phyloP scores from a whole-genome alignment of 2,888 invertebrate genomes.

The Polyommatus icarus region DNA sequence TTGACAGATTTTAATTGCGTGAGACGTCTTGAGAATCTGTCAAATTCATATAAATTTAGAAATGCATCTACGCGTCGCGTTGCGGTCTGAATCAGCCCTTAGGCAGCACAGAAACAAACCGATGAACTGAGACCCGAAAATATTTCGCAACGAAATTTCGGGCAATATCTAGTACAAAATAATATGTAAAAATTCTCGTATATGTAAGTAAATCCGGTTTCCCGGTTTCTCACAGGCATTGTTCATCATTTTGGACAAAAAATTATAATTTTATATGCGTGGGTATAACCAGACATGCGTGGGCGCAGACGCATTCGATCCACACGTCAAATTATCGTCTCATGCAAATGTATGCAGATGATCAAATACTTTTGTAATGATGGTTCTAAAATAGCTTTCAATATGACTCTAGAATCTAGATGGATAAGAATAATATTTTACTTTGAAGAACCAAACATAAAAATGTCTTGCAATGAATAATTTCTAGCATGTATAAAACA shows the following conservation, averaged over 20 bases:
- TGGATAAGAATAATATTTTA: background rate
- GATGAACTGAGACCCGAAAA: too few species aligned
- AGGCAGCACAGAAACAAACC: too few species aligned
- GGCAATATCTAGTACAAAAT: background rate
- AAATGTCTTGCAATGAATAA: background rate
- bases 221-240: background rate
- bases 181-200: background rate
- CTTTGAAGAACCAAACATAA: background rate
- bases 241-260: background rate
- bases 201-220: background rate
- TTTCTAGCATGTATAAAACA: background rate
- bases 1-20: too few species aligned
- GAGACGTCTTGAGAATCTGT: too few species aligned
- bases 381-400: background rate
- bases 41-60: too few species aligned
- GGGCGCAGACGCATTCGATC: background rate
- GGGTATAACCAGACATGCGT: background rate
- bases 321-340: conserved; percentile 7
- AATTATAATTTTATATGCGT: background rate
- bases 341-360: conserved; percentile 10
- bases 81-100: too few species aligned
- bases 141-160: background rate
- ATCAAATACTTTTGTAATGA: background rate
- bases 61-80: too few species aligned
- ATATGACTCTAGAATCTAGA: background rate